Conservation (phyloP, 2,797 vertebrate genomes). For the Anableps anableps region DNA sequence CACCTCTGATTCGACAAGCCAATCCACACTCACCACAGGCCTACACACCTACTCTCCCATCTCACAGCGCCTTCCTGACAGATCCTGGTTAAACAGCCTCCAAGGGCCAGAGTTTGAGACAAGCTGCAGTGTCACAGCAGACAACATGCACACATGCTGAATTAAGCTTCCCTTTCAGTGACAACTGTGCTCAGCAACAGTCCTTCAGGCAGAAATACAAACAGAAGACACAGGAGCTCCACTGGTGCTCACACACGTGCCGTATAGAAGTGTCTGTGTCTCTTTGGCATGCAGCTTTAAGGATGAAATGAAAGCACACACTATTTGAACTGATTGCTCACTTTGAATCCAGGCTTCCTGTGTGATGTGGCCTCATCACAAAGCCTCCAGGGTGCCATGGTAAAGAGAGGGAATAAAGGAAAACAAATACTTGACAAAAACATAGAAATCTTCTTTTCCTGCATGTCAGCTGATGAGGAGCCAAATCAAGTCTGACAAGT, state of each 20-base stretch:
- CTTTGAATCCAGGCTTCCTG: constrained; percentile 35
- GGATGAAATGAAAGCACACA: constrained; percentile 28
- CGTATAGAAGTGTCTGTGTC: constrained; percentile 2
- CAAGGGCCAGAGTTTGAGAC: constrained; percentile 40
- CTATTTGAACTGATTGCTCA: constrained; percentile 41
- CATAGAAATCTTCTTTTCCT: too few relatives aligned
- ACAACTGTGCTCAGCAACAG: constrained; percentile 9
- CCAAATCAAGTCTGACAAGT: constrained; percentile 44
- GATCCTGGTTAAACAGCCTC: constrained; percentile 40
- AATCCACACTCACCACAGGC: constrained; percentile 54
- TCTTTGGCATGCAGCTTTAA: constrained; percentile 24
- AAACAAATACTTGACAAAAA: neutral
- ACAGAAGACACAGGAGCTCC: constrained; percentile 37
- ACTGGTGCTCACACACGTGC: constrained; percentile 5
- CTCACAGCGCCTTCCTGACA: constrained; percentile 10
- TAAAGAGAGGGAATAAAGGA: constrained; percentile 15
- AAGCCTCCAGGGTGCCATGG: constrained; percentile 22
- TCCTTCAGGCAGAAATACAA: constrained; percentile 58
- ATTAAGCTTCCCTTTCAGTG: constrained; percentile 25
- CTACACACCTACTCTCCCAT: constrained; percentile 27
- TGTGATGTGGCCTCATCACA: constrained; percentile 39
- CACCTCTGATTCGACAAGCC: constrained; percentile 53
- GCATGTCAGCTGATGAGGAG: neutral
- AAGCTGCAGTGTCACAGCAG: constrained; percentile 12
- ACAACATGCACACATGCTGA: neutral